Evolutionary conservation across 2,113 vertebrate species (phyloP).

Genomic region (Sylvilagus bachmani): DNA sequence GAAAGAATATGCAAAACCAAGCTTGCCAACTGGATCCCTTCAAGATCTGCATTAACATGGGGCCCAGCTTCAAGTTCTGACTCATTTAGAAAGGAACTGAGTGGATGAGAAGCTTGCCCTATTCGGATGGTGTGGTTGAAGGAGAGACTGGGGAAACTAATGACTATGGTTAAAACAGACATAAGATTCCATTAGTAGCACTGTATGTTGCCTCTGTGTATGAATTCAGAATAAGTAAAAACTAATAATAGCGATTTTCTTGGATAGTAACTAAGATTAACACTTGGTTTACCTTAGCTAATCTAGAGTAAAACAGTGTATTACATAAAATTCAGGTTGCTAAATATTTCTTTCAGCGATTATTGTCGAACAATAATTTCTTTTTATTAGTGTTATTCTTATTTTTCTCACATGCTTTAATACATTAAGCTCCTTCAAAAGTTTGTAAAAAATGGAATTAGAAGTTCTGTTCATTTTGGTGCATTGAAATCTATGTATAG

Average conservation of each 20-base stretch:
- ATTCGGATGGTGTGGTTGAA: background rate
- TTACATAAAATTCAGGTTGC: background rate
- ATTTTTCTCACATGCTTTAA: conserved; percentile 1
- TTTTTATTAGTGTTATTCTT: background rate
- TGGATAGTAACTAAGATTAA: background rate
- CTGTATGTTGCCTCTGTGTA: background rate
- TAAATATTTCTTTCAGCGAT: background rate
- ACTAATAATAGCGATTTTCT: background rate
- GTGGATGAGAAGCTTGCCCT: background rate
- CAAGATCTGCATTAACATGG: background rate
- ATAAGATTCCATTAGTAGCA: background rate
- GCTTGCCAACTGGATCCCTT: background rate
- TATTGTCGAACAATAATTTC: background rate
- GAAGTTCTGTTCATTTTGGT: no score
- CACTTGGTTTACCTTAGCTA: background rate
- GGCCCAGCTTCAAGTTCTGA: background rate
- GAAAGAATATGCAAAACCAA: background rate
- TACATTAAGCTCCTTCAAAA: background rate
- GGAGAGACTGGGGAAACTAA: fast-evolving
- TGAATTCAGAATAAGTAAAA: background rate
- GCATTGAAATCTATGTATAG: no score
- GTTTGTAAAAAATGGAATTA: no score
- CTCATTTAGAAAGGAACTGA: background rate
- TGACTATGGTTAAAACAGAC: background rate
- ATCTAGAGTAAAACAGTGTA: background rate